These are phyloP conservation scores for Aphrophora alni DNA, from an alignment of 2,888 invertebrate genomes.

Conservation along the genomic window DNA sequence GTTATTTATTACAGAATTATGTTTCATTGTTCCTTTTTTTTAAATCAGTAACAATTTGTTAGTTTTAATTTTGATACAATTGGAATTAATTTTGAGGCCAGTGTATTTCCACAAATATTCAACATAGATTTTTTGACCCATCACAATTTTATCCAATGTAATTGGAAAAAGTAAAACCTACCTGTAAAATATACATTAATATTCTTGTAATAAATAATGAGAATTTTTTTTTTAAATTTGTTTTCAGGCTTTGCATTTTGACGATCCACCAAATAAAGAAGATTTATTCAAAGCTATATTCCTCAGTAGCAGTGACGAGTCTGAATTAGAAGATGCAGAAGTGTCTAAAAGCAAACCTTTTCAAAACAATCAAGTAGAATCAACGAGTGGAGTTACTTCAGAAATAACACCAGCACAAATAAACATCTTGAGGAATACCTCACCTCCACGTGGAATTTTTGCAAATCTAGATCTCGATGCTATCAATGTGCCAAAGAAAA, in stretches of 20 bases:
- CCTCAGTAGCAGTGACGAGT: slow-evolving; percentile 72
- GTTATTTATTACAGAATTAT: too few relatives aligned
- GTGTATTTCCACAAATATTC: too few relatives aligned
- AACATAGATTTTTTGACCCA: too few relatives aligned
- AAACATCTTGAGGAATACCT: slow-evolving; percentile 68
- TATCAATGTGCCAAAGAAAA: slow-evolving; percentile 54
- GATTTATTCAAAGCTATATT: slow-evolving; percentile 93
- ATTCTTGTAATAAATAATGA: too few relatives aligned
- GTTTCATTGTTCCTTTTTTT: too few relatives aligned
- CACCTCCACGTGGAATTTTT: slow-evolving; percentile 76
- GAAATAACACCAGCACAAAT: slow-evolving; percentile 57
- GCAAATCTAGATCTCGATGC: slow-evolving; percentile 69
- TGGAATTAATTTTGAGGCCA: too few relatives aligned
- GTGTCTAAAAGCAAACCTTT: slow-evolving; percentile 52
- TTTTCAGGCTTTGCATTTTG: slow-evolving; percentile 41
- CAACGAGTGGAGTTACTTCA: slow-evolving; percentile 51
- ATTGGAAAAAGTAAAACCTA: too few relatives aligned
- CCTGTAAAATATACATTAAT: too few relatives aligned
- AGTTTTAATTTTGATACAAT: too few relatives aligned
- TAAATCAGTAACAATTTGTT: too few relatives aligned
- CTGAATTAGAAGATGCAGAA: slow-evolving; percentile 62
- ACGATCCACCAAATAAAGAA: slow-evolving; percentile 64
- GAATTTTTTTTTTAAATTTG: too few relatives aligned
- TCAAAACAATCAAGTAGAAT: slow-evolving; percentile 30
- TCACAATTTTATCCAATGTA: too few relatives aligned